phyloP scores from a whole-genome alignment of 2,888 invertebrate species.

The Hoplodrina ambigua region DNA sequence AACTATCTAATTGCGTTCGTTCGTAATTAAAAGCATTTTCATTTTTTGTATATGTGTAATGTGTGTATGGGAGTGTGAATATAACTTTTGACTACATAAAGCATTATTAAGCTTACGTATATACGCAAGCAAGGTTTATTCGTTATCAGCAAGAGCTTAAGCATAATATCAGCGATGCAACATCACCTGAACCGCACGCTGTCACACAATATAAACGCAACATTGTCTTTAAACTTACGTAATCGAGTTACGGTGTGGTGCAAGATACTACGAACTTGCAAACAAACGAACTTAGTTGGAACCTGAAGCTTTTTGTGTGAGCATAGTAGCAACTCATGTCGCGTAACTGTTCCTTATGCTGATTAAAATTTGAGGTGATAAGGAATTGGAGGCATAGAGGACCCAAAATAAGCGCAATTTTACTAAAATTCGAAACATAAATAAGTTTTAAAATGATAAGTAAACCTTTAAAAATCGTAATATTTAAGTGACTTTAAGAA shows the following conservation, averaged over 20 bases:
- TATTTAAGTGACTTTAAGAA: too few species aligned
- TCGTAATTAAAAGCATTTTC: too few species aligned
- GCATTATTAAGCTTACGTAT: too few species aligned
- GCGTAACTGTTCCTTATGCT: not conserved
- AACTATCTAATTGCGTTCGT: too few species aligned
- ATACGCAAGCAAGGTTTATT: constrained; percentile 3
- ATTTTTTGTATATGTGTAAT: too few species aligned
- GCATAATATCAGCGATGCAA: constrained; percentile 32
- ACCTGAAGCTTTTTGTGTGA: constrained; percentile 27
- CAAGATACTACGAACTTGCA: constrained; percentile 38
- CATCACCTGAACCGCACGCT: constrained; percentile 50
- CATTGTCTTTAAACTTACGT: constrained; percentile 67
- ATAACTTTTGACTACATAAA: too few species aligned
- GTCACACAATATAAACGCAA: constrained; percentile 61
- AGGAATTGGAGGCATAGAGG: not conserved
- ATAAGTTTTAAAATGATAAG: too few species aligned
- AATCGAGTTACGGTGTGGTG: constrained; percentile 62
- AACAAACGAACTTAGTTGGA: constrained; percentile 42
- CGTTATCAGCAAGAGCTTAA: constrained; percentile 21
- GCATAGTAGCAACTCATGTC: constrained; percentile 12
- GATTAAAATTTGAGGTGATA: constrained; percentile 11
- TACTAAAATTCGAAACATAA: too few species aligned
- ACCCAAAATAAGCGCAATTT: too few species aligned
- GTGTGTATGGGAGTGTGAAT: too few species aligned
- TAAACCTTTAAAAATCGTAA: too few species aligned